These are phyloP conservation scores for Uropetala carovei DNA, from an alignment of 2,888 invertebrate species.

Conservation along the genomic window DNA sequence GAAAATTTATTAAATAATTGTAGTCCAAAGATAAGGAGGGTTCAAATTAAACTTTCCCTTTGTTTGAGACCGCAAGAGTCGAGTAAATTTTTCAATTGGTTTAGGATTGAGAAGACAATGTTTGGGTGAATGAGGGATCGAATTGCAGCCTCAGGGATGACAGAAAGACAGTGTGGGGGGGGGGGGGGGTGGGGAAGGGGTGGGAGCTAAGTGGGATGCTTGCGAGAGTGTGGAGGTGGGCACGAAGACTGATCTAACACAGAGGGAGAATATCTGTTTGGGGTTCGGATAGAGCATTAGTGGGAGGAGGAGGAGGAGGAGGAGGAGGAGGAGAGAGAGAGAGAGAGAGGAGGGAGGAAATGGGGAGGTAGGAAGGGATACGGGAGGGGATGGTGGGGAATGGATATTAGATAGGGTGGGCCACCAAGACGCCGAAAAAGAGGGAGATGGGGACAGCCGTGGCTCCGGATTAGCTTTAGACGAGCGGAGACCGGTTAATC, in stretches of 20 bases:
- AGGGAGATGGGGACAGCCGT: constrained; percentile 36
- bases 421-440: constrained; percentile 42
- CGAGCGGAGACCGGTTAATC: constrained; percentile 48
- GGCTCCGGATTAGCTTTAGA: constrained; percentile 46
- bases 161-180: too few relatives aligned
- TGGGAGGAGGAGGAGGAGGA: constrained; percentile 53
- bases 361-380: background rate
- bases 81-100: constrained; percentile 7
- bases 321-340: constrained; percentile 49
- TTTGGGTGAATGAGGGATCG: background rate
- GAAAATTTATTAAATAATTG: too few relatives aligned
- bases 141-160: constrained; percentile 13
- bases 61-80: background rate
- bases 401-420: constrained; percentile 47
- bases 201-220: too few relatives aligned
- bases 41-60: background rate
- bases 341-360: constrained; percentile 49
- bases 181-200: background rate
- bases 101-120: background rate
- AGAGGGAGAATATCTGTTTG: constrained; percentile 12
- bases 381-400: constrained; percentile 42
- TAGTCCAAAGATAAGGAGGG: too few relatives aligned
- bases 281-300: constrained; percentile 53
- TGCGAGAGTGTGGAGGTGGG: too few relatives aligned
- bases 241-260: too few relatives aligned